phyloP scores from a whole-genome alignment of 2,797 vertebrate genomes.

The Muraenolepis orangiensis region DNA sequence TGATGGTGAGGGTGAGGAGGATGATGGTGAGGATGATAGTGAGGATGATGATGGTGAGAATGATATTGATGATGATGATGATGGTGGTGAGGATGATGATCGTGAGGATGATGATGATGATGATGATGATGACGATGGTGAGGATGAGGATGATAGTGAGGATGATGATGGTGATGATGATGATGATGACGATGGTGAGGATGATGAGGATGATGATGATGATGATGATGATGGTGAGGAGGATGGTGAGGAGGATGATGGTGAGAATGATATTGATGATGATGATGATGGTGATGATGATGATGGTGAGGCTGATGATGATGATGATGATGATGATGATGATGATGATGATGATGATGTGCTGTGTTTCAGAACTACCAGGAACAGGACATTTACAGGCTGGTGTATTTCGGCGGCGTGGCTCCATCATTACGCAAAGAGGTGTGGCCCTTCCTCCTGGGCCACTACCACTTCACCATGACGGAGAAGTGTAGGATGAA shows the following conservation, averaged over 20 bases:
- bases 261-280: neutral
- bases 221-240: too few relatives aligned
- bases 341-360: neutral
- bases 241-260: neutral
- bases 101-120: neutral
- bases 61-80: neutral
- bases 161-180: neutral
- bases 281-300: neutral
- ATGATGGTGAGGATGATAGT: too few relatives aligned
- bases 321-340: too few relatives aligned
- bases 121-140: too few relatives aligned
- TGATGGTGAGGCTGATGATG: neutral
- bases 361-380: slow-evolving; percentile 76
- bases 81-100: too few relatives aligned
- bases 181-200: neutral
- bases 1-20: too few relatives aligned
- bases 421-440: slow-evolving; percentile 88
- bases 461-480: slow-evolving; percentile 95
- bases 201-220: neutral
- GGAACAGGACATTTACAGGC: slow-evolving; percentile 87
- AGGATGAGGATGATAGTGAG: too few relatives aligned
- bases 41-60: neutral
- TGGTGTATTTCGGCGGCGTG: slow-evolving; percentile 94
- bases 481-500: slow-evolving; percentile 80
- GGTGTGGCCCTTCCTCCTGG: slow-evolving; percentile 96